These are phyloP conservation scores for Schizothorax lantsangensis DNA, from an alignment of 2,797 vertebrate species.

Conservation along the genomic window DNA sequence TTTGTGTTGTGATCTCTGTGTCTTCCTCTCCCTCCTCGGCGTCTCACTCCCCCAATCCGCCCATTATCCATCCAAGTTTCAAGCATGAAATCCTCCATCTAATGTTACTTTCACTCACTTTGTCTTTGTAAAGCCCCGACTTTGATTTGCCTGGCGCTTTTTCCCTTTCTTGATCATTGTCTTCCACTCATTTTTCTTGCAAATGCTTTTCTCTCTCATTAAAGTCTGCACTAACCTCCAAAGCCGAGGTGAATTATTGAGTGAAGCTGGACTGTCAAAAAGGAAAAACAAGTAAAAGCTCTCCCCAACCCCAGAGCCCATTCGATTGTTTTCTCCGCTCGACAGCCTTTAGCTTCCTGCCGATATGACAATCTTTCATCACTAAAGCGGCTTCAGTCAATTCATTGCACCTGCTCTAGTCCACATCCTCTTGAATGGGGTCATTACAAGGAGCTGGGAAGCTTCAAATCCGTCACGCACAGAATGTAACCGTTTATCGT, in stretches of 20 bases:
- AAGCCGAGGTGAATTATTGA: slow-evolving; percentile 63
- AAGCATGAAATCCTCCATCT: slow-evolving; percentile 44
- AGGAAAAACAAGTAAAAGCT: slow-evolving; percentile 44
- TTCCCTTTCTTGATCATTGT: slow-evolving; percentile 38
- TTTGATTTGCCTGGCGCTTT: slow-evolving; percentile 28
- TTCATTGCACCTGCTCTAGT: slow-evolving; percentile 30
- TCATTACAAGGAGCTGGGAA: slow-evolving; percentile 32
- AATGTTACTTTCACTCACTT: slow-evolving; percentile 22
- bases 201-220: slow-evolving; percentile 48
- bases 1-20: slow-evolving; percentile 35
- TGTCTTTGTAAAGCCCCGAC: slow-evolving; percentile 27
- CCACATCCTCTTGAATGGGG: slow-evolving; percentile 26
- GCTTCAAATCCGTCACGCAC: slow-evolving; percentile 14
- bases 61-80: slow-evolving; percentile 45
- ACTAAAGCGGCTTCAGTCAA: slow-evolving; percentile 36
- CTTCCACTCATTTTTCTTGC: slow-evolving; percentile 44
- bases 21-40: slow-evolving; percentile 21
- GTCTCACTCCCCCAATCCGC: slow-evolving; percentile 11
- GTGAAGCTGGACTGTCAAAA: slow-evolving; percentile 37
- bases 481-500: background rate
- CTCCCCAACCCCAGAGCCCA: slow-evolving; percentile 53
- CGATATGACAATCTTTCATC: slow-evolving; percentile 62
- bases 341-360: slow-evolving; percentile 71
- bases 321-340: slow-evolving; percentile 71
- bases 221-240: slow-evolving; percentile 45